Base-by-base conservation (phyloP, 2,888 invertebrate species). In the Ligdia adustata region DNA sequence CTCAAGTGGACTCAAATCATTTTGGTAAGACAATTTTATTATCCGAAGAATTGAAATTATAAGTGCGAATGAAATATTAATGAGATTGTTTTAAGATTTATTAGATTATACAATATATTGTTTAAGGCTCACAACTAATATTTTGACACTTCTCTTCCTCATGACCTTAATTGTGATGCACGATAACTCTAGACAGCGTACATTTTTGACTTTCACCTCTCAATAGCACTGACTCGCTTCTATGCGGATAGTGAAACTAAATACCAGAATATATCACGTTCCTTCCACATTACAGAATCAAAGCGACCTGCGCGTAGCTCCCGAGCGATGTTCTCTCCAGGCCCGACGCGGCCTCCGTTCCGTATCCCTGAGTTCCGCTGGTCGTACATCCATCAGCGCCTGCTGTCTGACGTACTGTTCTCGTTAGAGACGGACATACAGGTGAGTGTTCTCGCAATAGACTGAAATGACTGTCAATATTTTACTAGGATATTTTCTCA, bases 311-410 rank as follows among this genome's bases (percentile, higher is more conserved):
- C 82, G 89, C 95, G 86, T 87, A 94, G 94, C 66, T 93, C 93
- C 9, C 92, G 97, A 42, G 97, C 97, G 40, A 97, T 98, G 95
- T 98, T 98, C 82, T 97, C 97, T 66, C 96, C 98, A 48, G 97
- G 97, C 3, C 96, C 97, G 22, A 96, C 97, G 42, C 93, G 97
- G 64, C 98, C 98, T 12, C 98, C 99, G 2, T 99, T 99, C 90
- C 93, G 99, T 60, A 99, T 99, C 79, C 99, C 99, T 13, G 99
- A 99, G 90, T 99, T 99, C 91, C 96, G 98, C 69, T 99, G 99
- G 99, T 99, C 99, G 1, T 97, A 97, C 82, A 97, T 99, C 62
- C 99, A 99, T 87, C 98, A 99, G 82, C 92, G 98, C 51, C 91
- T 99, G 42, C 91, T 99, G 0, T 97, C 98, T 7, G 99, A 99